A percentile compares a stretch with the other conserved stretches of the same genome.
phyloP scores from a whole-genome alignment of 2,888 invertebrate species.

The Pammene fasciana region DNA sequence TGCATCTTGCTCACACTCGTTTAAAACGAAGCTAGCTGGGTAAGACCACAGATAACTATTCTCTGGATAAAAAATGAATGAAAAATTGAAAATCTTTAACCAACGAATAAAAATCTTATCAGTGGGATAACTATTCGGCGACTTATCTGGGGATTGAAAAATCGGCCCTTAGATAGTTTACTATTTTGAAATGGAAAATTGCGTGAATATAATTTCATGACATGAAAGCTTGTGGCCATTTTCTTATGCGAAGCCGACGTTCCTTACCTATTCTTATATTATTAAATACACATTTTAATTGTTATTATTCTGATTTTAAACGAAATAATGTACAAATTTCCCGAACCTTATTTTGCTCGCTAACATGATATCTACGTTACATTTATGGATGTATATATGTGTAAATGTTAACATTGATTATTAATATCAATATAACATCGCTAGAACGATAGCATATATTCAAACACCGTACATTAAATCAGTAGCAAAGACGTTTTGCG shows the following conservation, averaged over 20 bases:
- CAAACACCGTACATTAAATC: neutral
- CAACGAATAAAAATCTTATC: no score
- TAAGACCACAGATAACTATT: no score
- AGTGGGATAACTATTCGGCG: no score
- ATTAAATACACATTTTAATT: no score
- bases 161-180: neutral
- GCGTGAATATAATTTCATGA: conserved; percentile 7
- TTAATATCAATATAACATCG: neutral
- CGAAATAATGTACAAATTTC: neutral
- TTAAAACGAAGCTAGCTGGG: no score
- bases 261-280: no score
- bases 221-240: neutral
- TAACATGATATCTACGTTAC: neutral
- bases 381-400: neutral
- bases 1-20: no score
- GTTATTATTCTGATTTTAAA: no score
- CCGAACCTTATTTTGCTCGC: neutral
- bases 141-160: no score
- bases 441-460: neutral
- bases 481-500: neutral
- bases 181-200: conserved; percentile 15
- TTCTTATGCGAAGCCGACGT: no score
- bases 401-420: neutral
- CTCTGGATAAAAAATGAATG: no score
- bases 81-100: no score